Percentiles rank a stretch among this genome's conserved stretches.
These are phyloP conservation scores for Pteronotus mesoamericanus DNA, from an alignment of 2,797 vertebrate genomes.

Conservation along the genomic window DNA sequence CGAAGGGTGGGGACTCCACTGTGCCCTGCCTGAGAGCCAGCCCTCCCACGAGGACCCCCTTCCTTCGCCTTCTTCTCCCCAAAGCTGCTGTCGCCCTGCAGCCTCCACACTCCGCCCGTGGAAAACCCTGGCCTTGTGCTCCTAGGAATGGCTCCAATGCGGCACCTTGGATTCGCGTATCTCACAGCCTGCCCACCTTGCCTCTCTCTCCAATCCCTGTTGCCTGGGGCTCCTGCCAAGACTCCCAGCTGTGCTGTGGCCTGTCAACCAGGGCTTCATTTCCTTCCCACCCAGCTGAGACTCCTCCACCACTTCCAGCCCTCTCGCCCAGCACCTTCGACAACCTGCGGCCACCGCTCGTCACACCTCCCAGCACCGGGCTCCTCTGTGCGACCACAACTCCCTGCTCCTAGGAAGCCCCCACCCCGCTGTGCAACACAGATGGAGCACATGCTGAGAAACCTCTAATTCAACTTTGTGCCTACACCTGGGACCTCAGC, in stretches of 20 bases:
- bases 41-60: background rate
- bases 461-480: no score
- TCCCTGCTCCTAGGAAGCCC: background rate
- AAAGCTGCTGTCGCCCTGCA: background rate
- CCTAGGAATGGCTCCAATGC: background rate
- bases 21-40: background rate
- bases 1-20: background rate
- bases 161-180: background rate
- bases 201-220: background rate
- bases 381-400: background rate
- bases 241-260: fast-evolving
- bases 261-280: background rate
- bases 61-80: background rate
- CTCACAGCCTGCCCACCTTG: background rate
- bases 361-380: background rate
- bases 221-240: background rate
- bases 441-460: background rate
- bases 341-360: fast-evolving
- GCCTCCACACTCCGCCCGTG: background rate
- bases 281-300: background rate
- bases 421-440: background rate
- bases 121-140: background rate
- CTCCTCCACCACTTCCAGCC: background rate
- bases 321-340: background rate
- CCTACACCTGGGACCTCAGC: background rate